Base-by-base conservation (phyloP, 2,797 vertebrate genomes). In the Triplophysa yarkandensis region DNA sequence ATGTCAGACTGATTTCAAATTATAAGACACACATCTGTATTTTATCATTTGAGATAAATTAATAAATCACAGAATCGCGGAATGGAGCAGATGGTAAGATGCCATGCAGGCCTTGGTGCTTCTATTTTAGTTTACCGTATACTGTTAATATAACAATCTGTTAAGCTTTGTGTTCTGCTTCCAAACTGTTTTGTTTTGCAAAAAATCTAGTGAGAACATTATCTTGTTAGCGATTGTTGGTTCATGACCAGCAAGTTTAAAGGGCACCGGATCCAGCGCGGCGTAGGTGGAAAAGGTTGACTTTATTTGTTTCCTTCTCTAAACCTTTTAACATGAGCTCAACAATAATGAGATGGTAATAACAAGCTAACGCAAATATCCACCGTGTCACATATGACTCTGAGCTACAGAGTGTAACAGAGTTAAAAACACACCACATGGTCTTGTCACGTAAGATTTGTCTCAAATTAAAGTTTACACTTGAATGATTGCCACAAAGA, bases 1-100 rank as follows among this genome's bases (percentile, higher is more conserved):
- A n/a, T n/a, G n/a, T n/a, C n/a, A n/a, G 41, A 60, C 21, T 46
- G 55, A 27, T 30, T 62, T 62, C 19, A 71, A 50, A 39, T 50
- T 14, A 48, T 30, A n/a, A n/a, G 21, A 71, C 28, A 71, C 28
- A 6, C 21, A 62, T 61, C 19, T 23, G 50, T 39, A 4, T 16
- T 13, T n/a, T n/a, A n/a, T n/a, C n/a, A n/a, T n/a, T n/a, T n/a
- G n/a, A n/a, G n/a, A 43, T 16, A 17, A 43, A 43, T 43, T 1
- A 43, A 17, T 16, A 17, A 5, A 43, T 43, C 14, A 17, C 10
- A 0, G 23, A 25, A 52, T 14, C 11, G 10, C 50, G 7, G 17
- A 46, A 46, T n/a, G 17, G 6, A 7, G 9, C 43, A 46, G 43
- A 17, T 41, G 39, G 8, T 9, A 2, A 9, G 10, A 1, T 41